These are phyloP conservation scores for Octonoba sinensis DNA, from an alignment of 2,888 invertebrate genomes.

Conservation along the genomic window DNA sequence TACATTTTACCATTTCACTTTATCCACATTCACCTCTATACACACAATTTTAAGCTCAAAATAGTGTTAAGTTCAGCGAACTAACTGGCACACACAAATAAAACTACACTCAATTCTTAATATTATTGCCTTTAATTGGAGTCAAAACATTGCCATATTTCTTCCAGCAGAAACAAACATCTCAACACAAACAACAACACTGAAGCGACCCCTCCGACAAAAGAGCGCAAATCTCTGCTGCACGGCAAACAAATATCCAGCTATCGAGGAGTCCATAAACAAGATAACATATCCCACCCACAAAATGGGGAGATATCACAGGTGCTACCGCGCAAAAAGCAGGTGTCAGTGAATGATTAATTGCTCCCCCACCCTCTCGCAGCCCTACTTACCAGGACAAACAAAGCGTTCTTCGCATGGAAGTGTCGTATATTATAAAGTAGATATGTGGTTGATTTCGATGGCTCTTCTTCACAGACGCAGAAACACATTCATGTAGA, in stretches of 20 bases:
- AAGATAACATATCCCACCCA: not conserved
- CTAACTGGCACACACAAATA: too few relatives aligned
- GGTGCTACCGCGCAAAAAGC: not conserved
- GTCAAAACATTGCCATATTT: too few relatives aligned
- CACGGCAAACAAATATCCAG: not conserved
- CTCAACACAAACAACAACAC: not conserved
- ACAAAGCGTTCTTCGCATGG: conserved; percentile 12
- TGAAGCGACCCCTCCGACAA: not conserved
- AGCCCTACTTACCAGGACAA: conserved; percentile 14
- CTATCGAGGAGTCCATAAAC: not conserved
- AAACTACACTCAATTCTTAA: too few relatives aligned
- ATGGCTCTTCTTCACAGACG: too few relatives aligned
- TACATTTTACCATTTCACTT: too few relatives aligned
- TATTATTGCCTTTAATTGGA: too few relatives aligned
- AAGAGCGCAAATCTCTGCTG: not conserved
- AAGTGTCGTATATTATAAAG: not conserved
- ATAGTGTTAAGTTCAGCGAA: too few relatives aligned
- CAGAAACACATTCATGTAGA: too few relatives aligned
- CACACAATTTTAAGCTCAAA: too few relatives aligned
- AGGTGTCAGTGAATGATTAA: conserved; percentile 40
- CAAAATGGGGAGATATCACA: not conserved
- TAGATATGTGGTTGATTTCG: too few relatives aligned
- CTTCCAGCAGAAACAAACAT: not conserved
- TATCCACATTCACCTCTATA: too few relatives aligned
- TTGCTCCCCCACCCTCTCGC: not conserved